phyloP scores from a whole-genome alignment of 1,140 invertebrate species.

The Myzus persicae region DNA sequence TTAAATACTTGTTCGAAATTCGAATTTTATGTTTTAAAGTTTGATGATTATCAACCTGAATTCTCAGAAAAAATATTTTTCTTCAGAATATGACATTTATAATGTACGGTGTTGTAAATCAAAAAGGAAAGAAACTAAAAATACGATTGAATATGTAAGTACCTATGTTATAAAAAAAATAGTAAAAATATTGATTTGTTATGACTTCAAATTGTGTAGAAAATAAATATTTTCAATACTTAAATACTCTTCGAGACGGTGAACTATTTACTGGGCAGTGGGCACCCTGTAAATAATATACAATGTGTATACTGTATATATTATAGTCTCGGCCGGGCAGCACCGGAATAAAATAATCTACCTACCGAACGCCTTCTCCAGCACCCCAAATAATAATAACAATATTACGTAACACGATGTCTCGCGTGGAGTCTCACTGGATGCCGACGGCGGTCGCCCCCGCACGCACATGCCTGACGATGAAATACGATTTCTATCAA shows the following conservation, averaged over 20 bases:
- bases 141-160: background rate
- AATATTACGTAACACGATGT: background rate
- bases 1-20: too few relatives aligned
- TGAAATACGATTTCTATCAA: slow-evolving; percentile 35
- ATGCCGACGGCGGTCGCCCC: background rate
- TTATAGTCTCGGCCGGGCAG: background rate
- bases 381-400: background rate
- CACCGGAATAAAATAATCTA: background rate
- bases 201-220: background rate
- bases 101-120: background rate
- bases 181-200: background rate
- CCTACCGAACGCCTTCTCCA: background rate
- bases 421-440: background rate
- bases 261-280: background rate
- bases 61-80: background rate
- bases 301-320: background rate
- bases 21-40: too few relatives aligned
- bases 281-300: background rate
- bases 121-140: background rate
- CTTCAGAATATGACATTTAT: background rate
- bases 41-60: background rate
- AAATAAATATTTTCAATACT: background rate
- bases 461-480: slow-evolving; percentile 34
- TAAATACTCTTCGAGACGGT: too few relatives aligned
- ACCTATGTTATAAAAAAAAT: too few relatives aligned